Evolutionary conservation across 1,140 invertebrate species (phyloP).

Genomic region (Caenorhabditis inopinata): DNA sequence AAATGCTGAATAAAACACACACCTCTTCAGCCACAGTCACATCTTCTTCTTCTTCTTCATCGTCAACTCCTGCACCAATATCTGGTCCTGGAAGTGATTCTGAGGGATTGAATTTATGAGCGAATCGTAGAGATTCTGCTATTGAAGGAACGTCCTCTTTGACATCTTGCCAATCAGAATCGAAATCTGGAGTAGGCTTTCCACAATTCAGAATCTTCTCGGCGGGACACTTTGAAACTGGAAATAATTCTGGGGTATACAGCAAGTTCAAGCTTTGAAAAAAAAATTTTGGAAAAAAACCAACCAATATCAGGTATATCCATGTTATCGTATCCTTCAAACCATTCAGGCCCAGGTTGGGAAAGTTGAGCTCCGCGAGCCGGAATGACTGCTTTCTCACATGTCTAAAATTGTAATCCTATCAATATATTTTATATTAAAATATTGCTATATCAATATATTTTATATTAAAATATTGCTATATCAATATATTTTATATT

Average conservation of each 20-base stretch:
- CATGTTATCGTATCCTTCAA: neutral
- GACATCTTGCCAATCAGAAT: constrained; percentile 38
- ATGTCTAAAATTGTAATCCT: constrained; percentile 20
- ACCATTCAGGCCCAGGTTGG: constrained; percentile 35
- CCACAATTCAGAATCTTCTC: constrained; percentile 24
- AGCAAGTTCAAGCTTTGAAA: neutral
- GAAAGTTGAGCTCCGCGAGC: neutral
- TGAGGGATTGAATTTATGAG: neutral
- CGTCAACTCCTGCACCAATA: constrained; percentile 4
- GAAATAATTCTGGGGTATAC: neutral
- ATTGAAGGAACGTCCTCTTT: constrained; percentile 23
- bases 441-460: too few species aligned
- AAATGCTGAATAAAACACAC: constrained; percentile 5
- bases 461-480: too few species aligned
- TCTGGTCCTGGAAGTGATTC: constrained; percentile 27
- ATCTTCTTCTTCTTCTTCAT: constrained; percentile 7
- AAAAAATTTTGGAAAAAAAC: neutral
- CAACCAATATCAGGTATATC: neutral
- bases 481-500: too few species aligned
- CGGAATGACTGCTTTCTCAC: neutral
- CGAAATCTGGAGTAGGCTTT: constrained; percentile 29
- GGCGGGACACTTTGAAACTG: constrained; percentile 16
- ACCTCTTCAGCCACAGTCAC: neutral
- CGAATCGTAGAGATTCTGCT: neutral
- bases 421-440: too few species aligned